Percentiles rank a stretch among this genome's conserved stretches.
Conservation (phyloP, 2,888 invertebrate genomes). For the Nemapogon koenigi region DNA sequence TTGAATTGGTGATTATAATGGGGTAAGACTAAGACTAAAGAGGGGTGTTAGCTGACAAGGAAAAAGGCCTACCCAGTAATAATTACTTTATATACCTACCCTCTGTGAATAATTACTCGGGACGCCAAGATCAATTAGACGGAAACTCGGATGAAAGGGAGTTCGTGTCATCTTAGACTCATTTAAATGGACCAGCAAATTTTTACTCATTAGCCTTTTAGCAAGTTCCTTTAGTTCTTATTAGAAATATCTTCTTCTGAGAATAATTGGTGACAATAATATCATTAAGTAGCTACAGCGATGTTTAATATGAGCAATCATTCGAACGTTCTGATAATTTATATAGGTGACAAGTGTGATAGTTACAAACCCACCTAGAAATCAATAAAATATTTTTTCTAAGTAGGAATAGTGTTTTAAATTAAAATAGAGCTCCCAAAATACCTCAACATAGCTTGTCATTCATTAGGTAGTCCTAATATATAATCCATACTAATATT, state of each 20-base stretch:
- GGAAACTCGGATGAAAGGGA: constrained; percentile 42
- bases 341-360: too few species aligned
- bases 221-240: background rate
- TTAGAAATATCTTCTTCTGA: constrained; percentile 3
- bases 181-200: constrained; percentile 50
- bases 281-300: too few species aligned
- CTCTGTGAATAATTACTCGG: constrained; percentile 59
- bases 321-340: too few species aligned
- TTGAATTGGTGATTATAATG: constrained; percentile 47
- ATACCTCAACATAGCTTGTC: too few species aligned
- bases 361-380: too few species aligned
- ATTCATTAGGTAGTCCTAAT: too few species aligned
- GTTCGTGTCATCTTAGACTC: constrained; percentile 21
- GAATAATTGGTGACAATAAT: too few species aligned
- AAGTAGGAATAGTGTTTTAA: too few species aligned
- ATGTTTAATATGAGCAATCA: too few species aligned
- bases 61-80: constrained; percentile 60
- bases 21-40: constrained; percentile 24
- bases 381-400: too few species aligned
- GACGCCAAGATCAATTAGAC: constrained; percentile 52
- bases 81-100: constrained; percentile 54
- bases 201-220: constrained; percentile 22
- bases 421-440: too few species aligned
- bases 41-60: constrained; percentile 36
- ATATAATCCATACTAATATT: too few species aligned